Evolutionary conservation across 2,888 invertebrate species (phyloP), one percentile per base, ranked within the genome.

Genomic region (Dusona sp.): DNA sequence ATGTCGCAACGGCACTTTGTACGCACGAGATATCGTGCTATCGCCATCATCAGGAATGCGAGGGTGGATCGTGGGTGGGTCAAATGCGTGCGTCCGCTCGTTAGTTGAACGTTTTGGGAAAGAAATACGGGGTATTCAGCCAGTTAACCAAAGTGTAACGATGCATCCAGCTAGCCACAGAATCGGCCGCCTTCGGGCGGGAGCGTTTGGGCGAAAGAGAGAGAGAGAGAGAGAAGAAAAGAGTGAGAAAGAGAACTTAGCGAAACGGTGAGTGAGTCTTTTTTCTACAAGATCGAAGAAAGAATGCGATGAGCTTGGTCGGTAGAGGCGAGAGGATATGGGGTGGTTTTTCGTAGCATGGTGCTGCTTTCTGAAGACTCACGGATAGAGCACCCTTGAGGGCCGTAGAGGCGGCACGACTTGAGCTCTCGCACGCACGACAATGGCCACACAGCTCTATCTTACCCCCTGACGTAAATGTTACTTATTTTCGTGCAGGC

Each of bases 341-440:
- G 75, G 79, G 54, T 87, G 78, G 84, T 72, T 84, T 86, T 83
- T 82, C 85, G 78, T 83, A 68, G 78, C 77, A 36, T 45, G 75
- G 72, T 83, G 75, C 51, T 83, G 81, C 79, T 75, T 77, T 81
- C 61, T 73, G 79, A 78, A 73, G 82, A 85, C 84, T 77, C 88
- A 88, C 88, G 89, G 88, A 90, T 92, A 92, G 91, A 89, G 92
- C 89, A 92, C 92, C 92, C 92, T 90, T 89, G 92, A 92, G 92
- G 85, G 92, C 90, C 88, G 89, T 92, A 91, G 88, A 88, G 86
- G 85, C 81, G 89, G 88, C 90, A 89, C 88, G 89, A 89, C 90
- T 89, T 89, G 88, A 88, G 88, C 89, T 85, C 86, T 83, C 75
- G 80, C 86, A 86, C 88, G 88, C 89, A 88, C 87, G 78, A 84